Base-by-base conservation (phyloP, 53 echinoderm and acorn worm species). In the Crossaster papposus region DNA sequence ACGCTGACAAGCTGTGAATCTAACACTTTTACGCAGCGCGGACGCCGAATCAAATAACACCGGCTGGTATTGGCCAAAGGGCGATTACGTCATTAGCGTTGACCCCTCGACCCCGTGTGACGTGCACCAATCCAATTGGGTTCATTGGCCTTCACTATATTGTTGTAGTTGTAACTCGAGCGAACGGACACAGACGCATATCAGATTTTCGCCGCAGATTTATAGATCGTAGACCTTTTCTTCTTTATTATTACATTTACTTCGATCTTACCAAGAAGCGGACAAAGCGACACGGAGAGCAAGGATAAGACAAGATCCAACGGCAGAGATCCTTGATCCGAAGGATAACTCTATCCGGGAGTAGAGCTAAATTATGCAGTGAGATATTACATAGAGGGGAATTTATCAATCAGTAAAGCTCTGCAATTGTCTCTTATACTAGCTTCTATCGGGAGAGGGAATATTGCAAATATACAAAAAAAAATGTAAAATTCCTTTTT, bases 201-300 rank as follows among this genome's bases (percentile, higher is more conserved):
- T 28, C 24, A 51, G 4, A 78, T 50, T 28, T 28, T 44, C 23
- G 51, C 78, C 51, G 78, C 22, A n/a, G 44, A 78, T 44, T 51
- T 17, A 26, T 37, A 76, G 17, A 17, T 23, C 22, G 5, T 12
- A 3, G 51, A 26, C 10, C 36, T 23, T 13, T 23, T 44, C 72
- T n/a, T n/a, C n/a, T n/a, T n/a, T n/a, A n/a, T 85, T 30, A 85
- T 85, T 85, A 85, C 53, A 85, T 85, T 72, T 85, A 9, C 72
- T 85, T 73, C 85, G 72, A 85, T 85, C 52, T 85, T 51, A 23
- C 51, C 1, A 30, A 36, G 54, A 72, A 51, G 73, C 35, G 51
- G 51, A 71, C 50, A 83, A 83, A 44, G 23, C 2, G 85, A 80
- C 51, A 78, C 78, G 38, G 62, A 29, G 54, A 17, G 10, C 30